Evolutionary conservation across 2,888 invertebrate genomes (phyloP).

Genomic region (Callyntrura sp.): DNA sequence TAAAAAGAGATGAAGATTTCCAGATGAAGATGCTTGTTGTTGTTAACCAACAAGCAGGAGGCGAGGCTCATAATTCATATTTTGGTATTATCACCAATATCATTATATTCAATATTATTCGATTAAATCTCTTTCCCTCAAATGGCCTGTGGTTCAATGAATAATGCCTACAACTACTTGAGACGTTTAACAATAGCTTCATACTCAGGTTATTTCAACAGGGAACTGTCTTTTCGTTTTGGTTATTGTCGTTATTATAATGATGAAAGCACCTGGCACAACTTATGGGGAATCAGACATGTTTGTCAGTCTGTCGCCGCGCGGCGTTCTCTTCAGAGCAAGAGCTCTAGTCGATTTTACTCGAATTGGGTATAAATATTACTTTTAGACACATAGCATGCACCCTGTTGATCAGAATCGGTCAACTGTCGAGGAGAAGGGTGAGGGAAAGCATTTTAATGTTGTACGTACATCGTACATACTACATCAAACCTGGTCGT

Average conservation of each 20-base stretch:
- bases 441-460: background rate
- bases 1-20: constrained; percentile 49
- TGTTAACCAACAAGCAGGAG: constrained; percentile 12
- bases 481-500: too few relatives aligned
- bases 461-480: background rate
- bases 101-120: constrained; percentile 51
- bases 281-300: too few relatives aligned
- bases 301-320: too few relatives aligned
- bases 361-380: too few relatives aligned
- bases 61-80: constrained; percentile 50
- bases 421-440: too few relatives aligned
- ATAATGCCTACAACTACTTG: constrained; percentile 32
- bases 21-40: constrained; percentile 35
- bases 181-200: constrained; percentile 6
- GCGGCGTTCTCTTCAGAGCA: background rate
- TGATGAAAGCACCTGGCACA: too few relatives aligned
- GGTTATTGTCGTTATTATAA: background rate
- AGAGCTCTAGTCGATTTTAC: too few relatives aligned
- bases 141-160: constrained; percentile 59
- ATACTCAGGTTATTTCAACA: background rate
- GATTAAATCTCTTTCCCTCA: constrained; percentile 66
- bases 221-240: constrained; percentile 3
- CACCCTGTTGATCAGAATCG: too few relatives aligned
- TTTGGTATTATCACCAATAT: constrained; percentile 1
- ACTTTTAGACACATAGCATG: too few relatives aligned